Percentiles rank a stretch among this genome's conserved stretches.
These are phyloP conservation scores for Agonum fuliginosum DNA, from an alignment of 2,888 invertebrate genomes.

Conservation along the genomic window DNA sequence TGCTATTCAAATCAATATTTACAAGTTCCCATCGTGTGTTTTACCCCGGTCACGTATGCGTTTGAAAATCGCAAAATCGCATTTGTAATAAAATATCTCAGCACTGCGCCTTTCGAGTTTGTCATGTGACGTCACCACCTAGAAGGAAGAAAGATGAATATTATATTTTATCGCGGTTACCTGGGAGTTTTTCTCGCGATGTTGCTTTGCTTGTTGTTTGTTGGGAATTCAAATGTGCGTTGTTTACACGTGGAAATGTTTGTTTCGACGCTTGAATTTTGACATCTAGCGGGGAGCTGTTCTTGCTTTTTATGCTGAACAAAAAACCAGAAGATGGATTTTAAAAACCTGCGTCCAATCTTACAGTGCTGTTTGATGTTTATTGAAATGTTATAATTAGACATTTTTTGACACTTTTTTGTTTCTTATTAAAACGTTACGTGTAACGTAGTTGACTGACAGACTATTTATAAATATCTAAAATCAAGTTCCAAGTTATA, in stretches of 20 bases:
- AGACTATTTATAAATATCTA: too few relatives aligned
- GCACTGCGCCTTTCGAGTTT: conserved; percentile 14
- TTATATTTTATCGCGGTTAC: conserved; percentile 42
- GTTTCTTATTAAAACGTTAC: too few relatives aligned
- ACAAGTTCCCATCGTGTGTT: conserved; percentile 25
- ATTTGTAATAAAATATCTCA: conserved; percentile 56
- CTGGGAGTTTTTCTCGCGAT: not conserved
- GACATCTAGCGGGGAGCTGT: not conserved
- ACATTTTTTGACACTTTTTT: too few relatives aligned
- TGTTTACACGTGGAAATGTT: conserved; percentile 32
- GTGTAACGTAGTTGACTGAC: too few relatives aligned
- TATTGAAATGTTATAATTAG: too few relatives aligned
- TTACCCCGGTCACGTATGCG: conserved; percentile 48
- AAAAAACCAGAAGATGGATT: conserved; percentile 1
- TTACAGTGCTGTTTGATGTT: too few relatives aligned
- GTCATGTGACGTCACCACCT: conserved; percentile 41
- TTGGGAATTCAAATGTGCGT: conserved; percentile 7
- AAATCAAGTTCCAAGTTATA: too few relatives aligned
- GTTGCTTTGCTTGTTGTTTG: conserved; percentile 15
- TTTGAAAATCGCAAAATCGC: conserved; percentile 54
- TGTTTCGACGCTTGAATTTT: conserved; percentile 16
- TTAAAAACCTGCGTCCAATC: too few relatives aligned
- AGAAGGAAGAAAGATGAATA: conserved; percentile 4
- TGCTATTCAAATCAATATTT: conserved; percentile 55
- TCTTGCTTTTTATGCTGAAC: not conserved